Percentiles rank a stretch among this genome's conserved stretches.
These are phyloP conservation scores for Formica aserva DNA, from an alignment of 2,888 invertebrate species.

Conservation along the genomic window DNA sequence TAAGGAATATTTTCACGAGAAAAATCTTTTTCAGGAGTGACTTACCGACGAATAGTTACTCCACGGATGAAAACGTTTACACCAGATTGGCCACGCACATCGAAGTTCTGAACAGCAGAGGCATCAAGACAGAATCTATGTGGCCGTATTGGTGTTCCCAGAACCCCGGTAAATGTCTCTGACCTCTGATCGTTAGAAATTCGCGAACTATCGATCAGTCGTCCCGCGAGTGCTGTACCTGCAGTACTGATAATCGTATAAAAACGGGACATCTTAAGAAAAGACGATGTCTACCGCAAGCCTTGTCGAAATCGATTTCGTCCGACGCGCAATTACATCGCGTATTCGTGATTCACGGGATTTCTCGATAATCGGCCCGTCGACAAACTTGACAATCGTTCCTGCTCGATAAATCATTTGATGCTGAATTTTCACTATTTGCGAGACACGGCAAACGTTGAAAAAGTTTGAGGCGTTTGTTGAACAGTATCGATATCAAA, in stretches of 20 bases:
- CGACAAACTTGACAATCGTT: conserved; percentile 43
- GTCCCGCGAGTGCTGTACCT: conserved; percentile 52
- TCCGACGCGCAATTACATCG: conserved; percentile 13
- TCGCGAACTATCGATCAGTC: conserved; percentile 61
- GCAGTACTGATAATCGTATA: conserved; percentile 47
- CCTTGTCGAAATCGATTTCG: conserved; percentile 25
- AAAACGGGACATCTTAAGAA: conserved; percentile 34
- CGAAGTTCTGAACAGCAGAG: conserved; percentile 88
- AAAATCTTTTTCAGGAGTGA: conserved; percentile 86
- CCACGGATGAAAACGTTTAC: conserved; percentile 89
- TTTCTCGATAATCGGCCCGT: not conserved
- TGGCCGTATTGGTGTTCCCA: conserved; percentile 93
- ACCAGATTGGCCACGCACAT: conserved; percentile 90
- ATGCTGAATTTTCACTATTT: not conserved
- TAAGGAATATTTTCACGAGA: not conserved
- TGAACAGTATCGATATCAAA: not conserved
- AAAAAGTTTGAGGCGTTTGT: not conserved
- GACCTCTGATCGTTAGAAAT: conserved; percentile 77
- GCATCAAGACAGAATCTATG: conserved; percentile 90
- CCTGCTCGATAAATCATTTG: conserved; percentile 17
- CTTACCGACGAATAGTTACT: conserved; percentile 85
- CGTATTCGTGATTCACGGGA: conserved; percentile 10
- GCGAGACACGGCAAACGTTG: not conserved
- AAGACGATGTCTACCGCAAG: conserved; percentile 12
- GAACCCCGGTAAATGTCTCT: conserved; percentile 91